Conservation (phyloP, 92 coral and sea anemone genomes). For the Bergia puertoricense region DNA sequence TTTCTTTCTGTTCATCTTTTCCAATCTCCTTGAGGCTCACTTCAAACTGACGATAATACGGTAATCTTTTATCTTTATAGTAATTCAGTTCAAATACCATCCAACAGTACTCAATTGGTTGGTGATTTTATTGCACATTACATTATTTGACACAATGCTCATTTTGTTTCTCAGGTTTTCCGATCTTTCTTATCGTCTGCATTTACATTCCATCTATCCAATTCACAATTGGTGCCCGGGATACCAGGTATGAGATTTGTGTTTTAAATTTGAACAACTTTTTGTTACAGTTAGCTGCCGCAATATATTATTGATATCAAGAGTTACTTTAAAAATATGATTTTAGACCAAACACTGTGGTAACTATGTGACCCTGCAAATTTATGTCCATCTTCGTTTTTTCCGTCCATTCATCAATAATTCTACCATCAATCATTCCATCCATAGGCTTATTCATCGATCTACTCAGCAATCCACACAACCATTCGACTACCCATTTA, state of each 20-base stretch:
- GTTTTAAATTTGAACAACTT: not conserved
- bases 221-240: slow-evolving; percentile 21
- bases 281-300: not conserved
- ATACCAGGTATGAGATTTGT: slow-evolving; percentile 17
- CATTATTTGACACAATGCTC: not conserved
- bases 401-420: no score
- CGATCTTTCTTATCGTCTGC: slow-evolving; percentile 68
- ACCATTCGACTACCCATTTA: not conserved
- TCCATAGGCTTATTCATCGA: not conserved
- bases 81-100: no score
- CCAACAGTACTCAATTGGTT: not conserved
- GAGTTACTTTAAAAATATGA: no score
- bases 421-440: no score
- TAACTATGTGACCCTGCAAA: no score
- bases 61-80: no score
- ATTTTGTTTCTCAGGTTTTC: slow-evolving; percentile 55
- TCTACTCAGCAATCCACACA: no score
- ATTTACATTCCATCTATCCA: slow-evolving; percentile 68
- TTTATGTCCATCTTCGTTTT: no score
- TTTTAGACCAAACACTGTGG: not conserved
- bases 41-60: no score
- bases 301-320: no score
- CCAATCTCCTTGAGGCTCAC: no score
- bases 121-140: not conserved
- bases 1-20: no score